These are phyloP conservation scores for Ctenoplectra terminalis DNA, from an alignment of 1,140 invertebrate genomes.

Conservation along the genomic window DNA sequence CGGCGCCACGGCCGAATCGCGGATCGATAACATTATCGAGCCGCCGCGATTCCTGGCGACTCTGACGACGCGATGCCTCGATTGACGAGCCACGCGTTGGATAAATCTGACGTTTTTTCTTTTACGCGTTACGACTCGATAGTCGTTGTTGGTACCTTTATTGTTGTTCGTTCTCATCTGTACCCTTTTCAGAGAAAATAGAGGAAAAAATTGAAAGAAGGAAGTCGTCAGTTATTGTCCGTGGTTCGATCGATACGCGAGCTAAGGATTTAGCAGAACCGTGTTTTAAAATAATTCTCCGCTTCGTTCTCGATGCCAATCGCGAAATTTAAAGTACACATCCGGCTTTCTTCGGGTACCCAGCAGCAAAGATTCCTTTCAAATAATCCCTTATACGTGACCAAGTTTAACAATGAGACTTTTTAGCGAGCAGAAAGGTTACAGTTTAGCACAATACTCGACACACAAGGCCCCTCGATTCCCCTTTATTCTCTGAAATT, in stretches of 20 bases:
- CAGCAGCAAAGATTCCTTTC: not conserved
- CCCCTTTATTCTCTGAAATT: constrained; percentile 7
- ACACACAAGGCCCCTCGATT: not conserved
- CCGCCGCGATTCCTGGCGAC: constrained; percentile 12
- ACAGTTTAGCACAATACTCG: not conserved
- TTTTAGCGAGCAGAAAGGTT: not conserved
- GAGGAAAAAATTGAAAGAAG: no score
- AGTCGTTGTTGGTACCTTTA: not conserved
- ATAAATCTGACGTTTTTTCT: not conserved
- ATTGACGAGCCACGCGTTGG: not conserved
- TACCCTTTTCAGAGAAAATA: no score
- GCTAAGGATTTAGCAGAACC: not conserved
- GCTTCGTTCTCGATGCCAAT: no score
- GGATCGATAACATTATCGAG: constrained; percentile 55
- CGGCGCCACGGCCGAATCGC: constrained; percentile 53
- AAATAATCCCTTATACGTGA: not conserved
- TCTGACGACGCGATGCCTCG: not conserved
- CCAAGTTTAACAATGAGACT: not conserved
- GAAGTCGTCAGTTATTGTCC: no score
- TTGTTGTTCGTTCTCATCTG: not conserved
- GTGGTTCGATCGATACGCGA: no score
- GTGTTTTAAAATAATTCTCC: not conserved
- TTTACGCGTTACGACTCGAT: not conserved
- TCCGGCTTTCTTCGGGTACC: not conserved
- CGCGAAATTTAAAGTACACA: not conserved